These are phyloP conservation scores for Eclectus roratus DNA, from an alignment of 2,113 vertebrate genomes.

Conservation along the genomic window DNA sequence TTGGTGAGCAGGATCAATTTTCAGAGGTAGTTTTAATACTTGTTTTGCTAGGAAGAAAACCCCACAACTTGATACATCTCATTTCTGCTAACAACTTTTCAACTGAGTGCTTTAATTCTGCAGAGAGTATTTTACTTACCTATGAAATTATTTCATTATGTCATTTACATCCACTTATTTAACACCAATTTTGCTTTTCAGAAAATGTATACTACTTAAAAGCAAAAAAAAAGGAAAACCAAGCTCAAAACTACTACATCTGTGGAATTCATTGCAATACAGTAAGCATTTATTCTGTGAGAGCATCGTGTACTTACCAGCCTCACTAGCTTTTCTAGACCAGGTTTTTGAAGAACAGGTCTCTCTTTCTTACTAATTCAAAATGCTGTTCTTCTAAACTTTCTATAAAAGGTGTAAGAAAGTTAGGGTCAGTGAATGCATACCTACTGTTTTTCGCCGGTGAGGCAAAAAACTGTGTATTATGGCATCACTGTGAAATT, in stretches of 20 bases:
- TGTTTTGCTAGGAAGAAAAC: conserved; percentile 72
- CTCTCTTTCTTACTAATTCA: conserved; percentile 78
- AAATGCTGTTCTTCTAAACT: conserved; percentile 81
- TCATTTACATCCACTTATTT: background rate
- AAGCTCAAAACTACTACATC: background rate
- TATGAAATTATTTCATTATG: background rate
- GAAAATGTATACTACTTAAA: background rate
- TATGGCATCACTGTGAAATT: background rate
- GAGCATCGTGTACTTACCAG: conserved; percentile 66
- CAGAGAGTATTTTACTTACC: background rate
- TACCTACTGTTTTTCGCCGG: background rate
- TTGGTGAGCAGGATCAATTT: conserved; percentile 80
- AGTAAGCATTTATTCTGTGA: background rate
- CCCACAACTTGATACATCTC: background rate
- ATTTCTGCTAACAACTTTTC: background rate
- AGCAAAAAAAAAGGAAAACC: background rate
- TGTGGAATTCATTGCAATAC: background rate
- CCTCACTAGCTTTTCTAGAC: conserved; percentile 77
- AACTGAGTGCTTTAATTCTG: background rate
- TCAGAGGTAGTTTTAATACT: conserved; percentile 76
- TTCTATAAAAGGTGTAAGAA: conserved; percentile 75
- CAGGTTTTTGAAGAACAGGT: conserved; percentile 70
- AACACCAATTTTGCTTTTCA: background rate
- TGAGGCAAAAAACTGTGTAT: background rate
- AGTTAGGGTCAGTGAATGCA: background rate